Conservation (phyloP, 1,140 invertebrate genomes). For the Geopemphigus sp. region DNA sequence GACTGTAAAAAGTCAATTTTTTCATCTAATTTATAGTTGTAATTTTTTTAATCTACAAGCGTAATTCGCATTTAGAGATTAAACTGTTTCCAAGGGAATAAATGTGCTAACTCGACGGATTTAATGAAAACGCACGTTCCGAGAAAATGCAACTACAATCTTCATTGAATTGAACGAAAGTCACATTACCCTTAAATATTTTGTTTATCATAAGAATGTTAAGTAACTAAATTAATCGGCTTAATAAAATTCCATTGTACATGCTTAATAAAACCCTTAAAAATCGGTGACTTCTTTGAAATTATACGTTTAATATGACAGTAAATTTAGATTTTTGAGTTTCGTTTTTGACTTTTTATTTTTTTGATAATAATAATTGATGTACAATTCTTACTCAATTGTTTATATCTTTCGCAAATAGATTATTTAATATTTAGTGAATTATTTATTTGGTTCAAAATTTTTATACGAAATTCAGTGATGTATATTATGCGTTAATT, state of each 20-base stretch:
- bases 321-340: neutral
- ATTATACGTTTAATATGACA: too few relatives aligned
- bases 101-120: constrained; percentile 27
- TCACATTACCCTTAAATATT: constrained; percentile 3
- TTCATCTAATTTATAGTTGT: too few relatives aligned
- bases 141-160: constrained; percentile 13
- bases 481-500: too few relatives aligned
- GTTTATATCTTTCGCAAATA: too few relatives aligned
- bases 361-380: too few relatives aligned
- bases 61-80: neutral
- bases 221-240: neutral
- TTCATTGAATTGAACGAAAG: constrained; percentile 9
- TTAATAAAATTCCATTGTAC: neutral
- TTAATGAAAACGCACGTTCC: constrained; percentile 35
- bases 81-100: constrained; percentile 7
- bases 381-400: too few relatives aligned
- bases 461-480: too few relatives aligned
- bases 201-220: neutral
- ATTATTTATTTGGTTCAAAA: too few relatives aligned
- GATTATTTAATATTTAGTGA: too few relatives aligned
- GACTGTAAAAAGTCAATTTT: too few relatives aligned
- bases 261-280: constrained; percentile 11
- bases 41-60: too few relatives aligned
- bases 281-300: neutral
- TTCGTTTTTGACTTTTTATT: neutral